Percentiles rank a stretch among this genome's conserved stretches.
Conservation (phyloP, 2,888 invertebrate species). For the Graphium colonna region DNA sequence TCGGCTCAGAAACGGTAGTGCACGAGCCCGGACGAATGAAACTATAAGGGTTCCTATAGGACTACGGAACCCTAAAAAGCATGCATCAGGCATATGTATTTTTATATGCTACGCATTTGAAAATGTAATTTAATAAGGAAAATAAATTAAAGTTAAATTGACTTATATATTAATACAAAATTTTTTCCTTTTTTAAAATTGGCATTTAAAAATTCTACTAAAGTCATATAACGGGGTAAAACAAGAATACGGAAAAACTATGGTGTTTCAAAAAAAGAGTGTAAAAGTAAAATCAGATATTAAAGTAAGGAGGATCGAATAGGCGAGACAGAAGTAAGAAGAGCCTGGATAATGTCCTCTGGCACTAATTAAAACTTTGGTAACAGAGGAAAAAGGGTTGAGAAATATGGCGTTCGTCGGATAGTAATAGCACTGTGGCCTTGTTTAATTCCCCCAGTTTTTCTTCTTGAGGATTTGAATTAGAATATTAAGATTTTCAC, state of each 20-base stretch:
- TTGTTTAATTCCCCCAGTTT: conserved; percentile 63
- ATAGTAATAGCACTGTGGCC: conserved; percentile 67
- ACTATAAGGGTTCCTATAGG: too few relatives aligned
- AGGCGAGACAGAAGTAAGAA: conserved; percentile 55
- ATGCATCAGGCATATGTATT: too few relatives aligned
- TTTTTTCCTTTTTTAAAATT: too few relatives aligned
- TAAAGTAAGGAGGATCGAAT: conserved; percentile 51
- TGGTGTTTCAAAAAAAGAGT: conserved; percentile 29
- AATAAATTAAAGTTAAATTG: too few relatives aligned
- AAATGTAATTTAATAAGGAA: too few relatives aligned
- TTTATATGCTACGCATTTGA: too few relatives aligned
- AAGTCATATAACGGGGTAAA: too few relatives aligned
- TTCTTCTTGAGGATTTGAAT: conserved; percentile 49
- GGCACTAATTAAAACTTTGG: conserved; percentile 78
- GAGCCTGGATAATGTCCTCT: conserved; percentile 72
- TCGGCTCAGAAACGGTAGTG: too few relatives aligned
- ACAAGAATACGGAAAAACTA: not conserved
- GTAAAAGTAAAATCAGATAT: conserved; percentile 54
- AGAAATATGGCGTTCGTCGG: conserved; percentile 69
- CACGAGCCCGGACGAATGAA: too few relatives aligned
- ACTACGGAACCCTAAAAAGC: too few relatives aligned
- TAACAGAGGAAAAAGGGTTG: conserved; percentile 70
- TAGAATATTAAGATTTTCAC: conserved; percentile 47
- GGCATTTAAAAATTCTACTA: too few relatives aligned
- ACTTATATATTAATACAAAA: too few relatives aligned